These are phyloP conservation scores for Synanthedon formicaeformis DNA, from an alignment of 2,888 invertebrate genomes.

Conservation along the genomic window DNA sequence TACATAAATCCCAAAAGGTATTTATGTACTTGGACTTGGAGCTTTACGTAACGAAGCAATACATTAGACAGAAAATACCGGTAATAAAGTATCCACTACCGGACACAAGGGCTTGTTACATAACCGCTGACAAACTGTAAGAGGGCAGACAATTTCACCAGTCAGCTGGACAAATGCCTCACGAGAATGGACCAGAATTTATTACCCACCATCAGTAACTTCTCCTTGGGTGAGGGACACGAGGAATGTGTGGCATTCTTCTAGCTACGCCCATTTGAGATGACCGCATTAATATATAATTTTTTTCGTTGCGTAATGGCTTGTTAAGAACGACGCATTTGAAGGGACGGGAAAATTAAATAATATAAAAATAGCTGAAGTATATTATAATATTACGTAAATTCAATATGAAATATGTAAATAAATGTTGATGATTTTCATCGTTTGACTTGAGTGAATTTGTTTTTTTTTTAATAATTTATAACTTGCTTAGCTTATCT, in stretches of 20 bases:
- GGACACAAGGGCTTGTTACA: constrained; percentile 3
- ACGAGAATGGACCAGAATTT: constrained; percentile 46
- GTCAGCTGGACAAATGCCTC: constrained; percentile 49
- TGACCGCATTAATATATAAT: constrained; percentile 11
- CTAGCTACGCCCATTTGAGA: constrained; percentile 10
- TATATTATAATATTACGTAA: not conserved
- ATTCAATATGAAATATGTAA: not conserved
- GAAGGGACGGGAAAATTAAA: no score
- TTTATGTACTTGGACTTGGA: no score
- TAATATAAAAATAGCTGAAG: no score
- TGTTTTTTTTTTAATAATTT: no score
- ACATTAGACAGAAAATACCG: not conserved
- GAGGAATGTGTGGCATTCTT: constrained; percentile 28
- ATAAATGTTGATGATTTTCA: no score
- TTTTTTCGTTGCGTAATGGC: constrained; percentile 6
- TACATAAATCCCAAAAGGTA: no score
- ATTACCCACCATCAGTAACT: constrained; percentile 40
- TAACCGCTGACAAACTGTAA: constrained; percentile 18
- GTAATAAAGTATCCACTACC: constrained; percentile 2
- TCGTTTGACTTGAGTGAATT: no score
- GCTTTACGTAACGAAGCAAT: not conserved
- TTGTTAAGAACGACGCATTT: not conserved
- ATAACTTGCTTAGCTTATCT: no score
- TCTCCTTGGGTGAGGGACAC: constrained; percentile 23
- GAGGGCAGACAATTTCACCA: constrained; percentile 21